These are phyloP conservation scores for Lepilemur ruficaudatus DNA, from an alignment of 2,797 vertebrate species.

Conservation along the genomic window DNA sequence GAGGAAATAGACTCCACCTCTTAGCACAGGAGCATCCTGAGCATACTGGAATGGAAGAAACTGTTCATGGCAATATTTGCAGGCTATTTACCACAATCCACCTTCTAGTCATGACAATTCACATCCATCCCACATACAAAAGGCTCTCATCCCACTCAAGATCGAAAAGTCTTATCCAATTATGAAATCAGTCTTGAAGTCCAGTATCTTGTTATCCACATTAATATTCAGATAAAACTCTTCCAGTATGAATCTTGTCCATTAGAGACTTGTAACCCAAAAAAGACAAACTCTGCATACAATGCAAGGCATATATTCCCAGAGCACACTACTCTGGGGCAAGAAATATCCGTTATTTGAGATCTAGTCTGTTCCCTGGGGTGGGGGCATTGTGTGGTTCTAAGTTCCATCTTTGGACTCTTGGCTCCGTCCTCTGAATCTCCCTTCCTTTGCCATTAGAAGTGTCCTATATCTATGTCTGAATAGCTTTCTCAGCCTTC, in stretches of 20 bases:
- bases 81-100: not conserved
- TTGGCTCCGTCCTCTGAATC: not conserved
- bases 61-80: not conserved
- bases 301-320: not conserved
- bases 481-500: not conserved
- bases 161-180: not conserved
- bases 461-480: not conserved
- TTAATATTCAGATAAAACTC: not conserved
- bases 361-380: not conserved
- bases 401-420: not conserved
- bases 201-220: not conserved
- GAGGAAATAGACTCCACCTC: not conserved
- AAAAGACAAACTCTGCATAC: not conserved
- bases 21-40: not conserved
- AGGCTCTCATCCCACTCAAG: not conserved
- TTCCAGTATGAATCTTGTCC: not conserved
- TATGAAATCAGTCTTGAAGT: not conserved
- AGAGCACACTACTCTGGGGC: not conserved
- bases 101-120: not conserved
- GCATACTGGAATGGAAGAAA: not conserved
- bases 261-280: not conserved
- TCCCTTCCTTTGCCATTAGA: not conserved
- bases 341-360: not conserved
- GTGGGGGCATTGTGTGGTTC: not conserved
- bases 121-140: not conserved